These are phyloP conservation scores for Periophthalmus magnuspinnatus DNA, from an alignment of 2,797 vertebrate species.

Conservation along the genomic window DNA sequence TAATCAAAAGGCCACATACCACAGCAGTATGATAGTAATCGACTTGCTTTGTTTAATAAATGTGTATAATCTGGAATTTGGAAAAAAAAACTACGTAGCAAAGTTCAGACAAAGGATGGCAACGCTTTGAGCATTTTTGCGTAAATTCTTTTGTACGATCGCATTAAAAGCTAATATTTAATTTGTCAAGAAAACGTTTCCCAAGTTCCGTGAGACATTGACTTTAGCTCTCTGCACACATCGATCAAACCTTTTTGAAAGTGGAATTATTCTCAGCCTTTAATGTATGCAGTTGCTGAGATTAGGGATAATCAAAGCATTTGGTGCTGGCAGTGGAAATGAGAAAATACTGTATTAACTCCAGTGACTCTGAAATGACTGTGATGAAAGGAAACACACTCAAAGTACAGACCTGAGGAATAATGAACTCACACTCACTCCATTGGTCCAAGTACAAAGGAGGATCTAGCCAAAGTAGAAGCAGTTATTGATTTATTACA, in stretches of 20 bases:
- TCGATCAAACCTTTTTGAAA: background rate
- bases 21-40: background rate
- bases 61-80: background rate
- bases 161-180: background rate
- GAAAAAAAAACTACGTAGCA: no score
- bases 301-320: constrained; percentile 48
- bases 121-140: background rate
- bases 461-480: constrained; percentile 21
- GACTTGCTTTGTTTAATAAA: background rate
- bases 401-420: constrained; percentile 23
- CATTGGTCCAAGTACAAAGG: constrained; percentile 44
- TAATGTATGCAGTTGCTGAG: constrained; percentile 36
- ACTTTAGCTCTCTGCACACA: constrained; percentile 12
- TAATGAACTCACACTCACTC: constrained; percentile 44
- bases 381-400: constrained; percentile 58
- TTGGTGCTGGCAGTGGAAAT: constrained; percentile 32
- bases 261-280: background rate
- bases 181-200: no score
- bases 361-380: constrained; percentile 47
- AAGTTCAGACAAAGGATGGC: no score
- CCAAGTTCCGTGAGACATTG: no score
- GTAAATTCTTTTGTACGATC: background rate
- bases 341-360: constrained; percentile 34
- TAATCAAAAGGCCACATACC: no score
- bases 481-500: background rate